Evolutionary conservation across 2,888 invertebrate genomes (phyloP).

Genomic region (Gibbula magus): DNA sequence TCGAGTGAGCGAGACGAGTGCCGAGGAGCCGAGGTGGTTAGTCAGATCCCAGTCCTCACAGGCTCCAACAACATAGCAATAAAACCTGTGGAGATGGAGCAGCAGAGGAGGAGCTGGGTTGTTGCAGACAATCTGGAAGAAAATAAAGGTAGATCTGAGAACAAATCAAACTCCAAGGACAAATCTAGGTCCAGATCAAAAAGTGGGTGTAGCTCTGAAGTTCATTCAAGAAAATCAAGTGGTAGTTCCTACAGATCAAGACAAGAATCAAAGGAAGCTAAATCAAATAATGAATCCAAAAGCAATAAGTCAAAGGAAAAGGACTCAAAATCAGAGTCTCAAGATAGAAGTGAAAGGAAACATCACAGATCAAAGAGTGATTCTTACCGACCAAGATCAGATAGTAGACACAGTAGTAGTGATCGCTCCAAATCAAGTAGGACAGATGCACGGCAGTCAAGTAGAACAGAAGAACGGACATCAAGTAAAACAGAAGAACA

Average conservation of each 20-base stretch:
- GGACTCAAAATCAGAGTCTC: too few relatives aligned
- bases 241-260: not conserved
- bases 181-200: not conserved
- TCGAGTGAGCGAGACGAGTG: too few relatives aligned
- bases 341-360: too few relatives aligned
- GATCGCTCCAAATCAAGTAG: too few relatives aligned
- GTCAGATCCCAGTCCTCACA: not conserved
- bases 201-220: not conserved
- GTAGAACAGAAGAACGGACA: too few relatives aligned
- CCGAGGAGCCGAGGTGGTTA: not conserved
- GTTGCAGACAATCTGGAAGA: not conserved
- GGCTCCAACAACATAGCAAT: not conserved
- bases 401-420: too few relatives aligned
- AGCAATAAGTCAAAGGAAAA: too few relatives aligned
- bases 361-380: too few relatives aligned
- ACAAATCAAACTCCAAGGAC: not conserved
- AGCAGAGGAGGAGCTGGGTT: not conserved
- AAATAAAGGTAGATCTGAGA: not conserved
- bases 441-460: too few relatives aligned
- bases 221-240: not conserved
- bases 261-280: not conserved
- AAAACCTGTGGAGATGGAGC: not conserved
- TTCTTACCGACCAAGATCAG: too few relatives aligned
- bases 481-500: too few relatives aligned
- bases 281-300: not conserved